A percentile compares a stretch with the other conserved stretches of the same genome.
Conservation (phyloP, 2,113 vertebrate species). For the Camelus dromedarius region DNA sequence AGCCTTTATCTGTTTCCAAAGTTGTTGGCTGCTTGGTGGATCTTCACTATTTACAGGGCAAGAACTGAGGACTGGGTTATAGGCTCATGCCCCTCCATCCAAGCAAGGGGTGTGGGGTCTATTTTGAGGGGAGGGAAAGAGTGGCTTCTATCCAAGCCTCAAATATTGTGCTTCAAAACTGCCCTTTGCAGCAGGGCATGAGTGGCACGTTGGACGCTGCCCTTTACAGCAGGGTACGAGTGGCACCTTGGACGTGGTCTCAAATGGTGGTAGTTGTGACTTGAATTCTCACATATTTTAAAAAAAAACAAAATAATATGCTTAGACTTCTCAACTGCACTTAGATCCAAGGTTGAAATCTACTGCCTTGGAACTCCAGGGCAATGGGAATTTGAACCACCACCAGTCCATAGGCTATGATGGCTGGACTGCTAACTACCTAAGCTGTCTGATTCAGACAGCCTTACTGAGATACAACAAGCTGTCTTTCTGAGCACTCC, state of each 20-base stretch:
- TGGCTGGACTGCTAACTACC: too few relatives aligned
- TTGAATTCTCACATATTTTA: not conserved
- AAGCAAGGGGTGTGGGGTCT: rapidly evolving
- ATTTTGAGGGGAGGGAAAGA: not conserved
- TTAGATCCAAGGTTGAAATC: not conserved
- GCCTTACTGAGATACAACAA: not conserved
- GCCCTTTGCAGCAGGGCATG: not conserved
- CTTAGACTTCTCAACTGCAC: not conserved
- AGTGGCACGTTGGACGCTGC: not conserved
- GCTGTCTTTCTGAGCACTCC: not conserved
- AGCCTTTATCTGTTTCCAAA: conserved; percentile 3
- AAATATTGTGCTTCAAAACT: not conserved
- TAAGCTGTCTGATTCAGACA: not conserved
- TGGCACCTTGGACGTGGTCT: not conserved
- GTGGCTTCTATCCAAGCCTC: not conserved
- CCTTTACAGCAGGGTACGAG: not conserved
- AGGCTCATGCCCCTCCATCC: too few relatives aligned
- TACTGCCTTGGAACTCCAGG: not conserved
- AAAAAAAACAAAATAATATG: not conserved
- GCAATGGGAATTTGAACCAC: not conserved
- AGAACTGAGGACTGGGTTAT: not conserved
- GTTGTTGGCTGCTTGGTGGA: not conserved
- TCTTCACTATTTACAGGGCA: not conserved
- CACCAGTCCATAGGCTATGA: not conserved
- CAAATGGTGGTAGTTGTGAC: not conserved